Conservation (phyloP, 2,888 invertebrate species). For the Luffia ferchaultella region DNA sequence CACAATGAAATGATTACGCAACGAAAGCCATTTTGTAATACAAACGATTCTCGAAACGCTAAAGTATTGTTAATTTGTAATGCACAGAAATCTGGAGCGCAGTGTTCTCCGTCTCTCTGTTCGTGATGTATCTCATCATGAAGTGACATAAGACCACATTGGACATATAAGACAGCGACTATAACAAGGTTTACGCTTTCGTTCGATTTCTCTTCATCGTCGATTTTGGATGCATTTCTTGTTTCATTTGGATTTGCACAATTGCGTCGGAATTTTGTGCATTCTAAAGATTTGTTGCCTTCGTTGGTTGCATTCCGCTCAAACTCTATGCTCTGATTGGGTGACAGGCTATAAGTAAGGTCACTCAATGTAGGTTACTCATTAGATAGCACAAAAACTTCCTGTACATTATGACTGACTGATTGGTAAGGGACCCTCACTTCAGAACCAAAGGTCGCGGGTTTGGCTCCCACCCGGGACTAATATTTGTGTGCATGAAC, state of each 20-base stretch:
- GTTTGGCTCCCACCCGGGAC: no score
- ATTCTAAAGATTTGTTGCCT: conserved; percentile 16
- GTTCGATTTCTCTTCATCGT: no score
- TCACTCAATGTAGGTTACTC: conserved; percentile 23
- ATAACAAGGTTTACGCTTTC: no score
- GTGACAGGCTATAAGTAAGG: conserved; percentile 21
- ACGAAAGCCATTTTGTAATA: neutral
- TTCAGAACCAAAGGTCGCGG: no score
- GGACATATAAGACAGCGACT: neutral
- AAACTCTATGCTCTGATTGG: conserved; percentile 13
- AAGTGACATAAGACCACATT: no score
- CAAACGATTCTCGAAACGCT: neutral
- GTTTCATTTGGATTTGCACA: conserved; percentile 22
- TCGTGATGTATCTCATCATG: no score
- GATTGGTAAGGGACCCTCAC: no score
- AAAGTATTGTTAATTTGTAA: neutral
- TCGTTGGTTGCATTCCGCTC: conserved; percentile 20
- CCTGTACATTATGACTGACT: no score
- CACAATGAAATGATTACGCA: neutral
- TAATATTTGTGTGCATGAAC: no score
- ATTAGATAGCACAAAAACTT: conserved; percentile 9
- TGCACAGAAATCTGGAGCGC: neutral
- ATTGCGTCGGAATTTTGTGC: conserved; percentile 22
- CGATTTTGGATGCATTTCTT: conserved; percentile 30
- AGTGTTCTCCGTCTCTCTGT: no score